Conservation (phyloP, 1,140 invertebrate species). For the Ceratosolen fusciceps region DNA sequence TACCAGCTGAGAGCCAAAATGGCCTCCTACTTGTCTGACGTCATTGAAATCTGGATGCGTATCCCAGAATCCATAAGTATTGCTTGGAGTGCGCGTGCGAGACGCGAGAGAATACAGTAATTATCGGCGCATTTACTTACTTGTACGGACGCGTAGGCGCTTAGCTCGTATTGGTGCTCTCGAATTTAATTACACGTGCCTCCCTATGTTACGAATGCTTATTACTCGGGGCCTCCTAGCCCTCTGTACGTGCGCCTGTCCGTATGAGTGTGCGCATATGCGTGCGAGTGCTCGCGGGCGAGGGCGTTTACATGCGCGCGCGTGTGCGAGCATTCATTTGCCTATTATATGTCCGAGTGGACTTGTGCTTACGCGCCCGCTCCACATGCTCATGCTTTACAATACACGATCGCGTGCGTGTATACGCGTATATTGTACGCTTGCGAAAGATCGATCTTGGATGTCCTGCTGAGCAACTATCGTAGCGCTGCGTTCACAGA, state of each 20-base stretch:
- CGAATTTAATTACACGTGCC: not conserved
- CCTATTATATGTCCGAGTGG: too few species aligned
- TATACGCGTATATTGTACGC: not conserved
- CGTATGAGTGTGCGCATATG: too few species aligned
- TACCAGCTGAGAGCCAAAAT: constrained; percentile 70
- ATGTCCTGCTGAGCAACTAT: constrained; percentile 24
- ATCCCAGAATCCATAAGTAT: too few species aligned
- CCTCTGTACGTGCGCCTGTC: not conserved
- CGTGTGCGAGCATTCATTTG: not conserved
- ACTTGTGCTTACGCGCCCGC: too few species aligned
- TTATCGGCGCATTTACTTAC: constrained; percentile 12
- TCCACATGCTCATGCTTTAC: too few species aligned
- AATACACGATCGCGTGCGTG: not conserved
- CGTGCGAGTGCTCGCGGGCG: too few species aligned
- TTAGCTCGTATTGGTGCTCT: too few species aligned
- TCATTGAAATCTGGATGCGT: constrained; percentile 56
- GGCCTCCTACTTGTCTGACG: constrained; percentile 63
- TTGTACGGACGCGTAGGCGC: not conserved
- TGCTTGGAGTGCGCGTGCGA: not conserved
- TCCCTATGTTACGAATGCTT: too few species aligned
- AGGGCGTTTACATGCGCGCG: not conserved
- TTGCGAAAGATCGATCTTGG: constrained; percentile 52
- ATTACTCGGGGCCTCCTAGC: too few species aligned
- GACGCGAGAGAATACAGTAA: not conserved
- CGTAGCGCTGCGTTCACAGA: not conserved